These are phyloP conservation scores for Ectropis crepuscularia DNA, from an alignment of 2,888 invertebrate genomes.

Conservation along the genomic window DNA sequence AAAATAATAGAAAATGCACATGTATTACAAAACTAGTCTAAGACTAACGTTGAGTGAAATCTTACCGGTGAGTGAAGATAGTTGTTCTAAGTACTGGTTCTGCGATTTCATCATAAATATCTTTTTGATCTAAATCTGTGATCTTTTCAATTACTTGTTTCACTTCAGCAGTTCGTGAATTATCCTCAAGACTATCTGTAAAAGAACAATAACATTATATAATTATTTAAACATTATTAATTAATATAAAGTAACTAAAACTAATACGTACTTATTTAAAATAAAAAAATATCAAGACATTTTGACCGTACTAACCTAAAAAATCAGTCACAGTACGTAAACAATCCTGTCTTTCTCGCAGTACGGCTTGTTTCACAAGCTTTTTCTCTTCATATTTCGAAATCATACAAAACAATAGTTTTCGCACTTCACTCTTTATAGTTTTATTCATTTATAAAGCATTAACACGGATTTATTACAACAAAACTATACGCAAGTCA, in stretches of 20 bases:
- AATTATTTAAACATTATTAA: too few relatives aligned
- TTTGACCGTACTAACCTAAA: conserved; percentile 13
- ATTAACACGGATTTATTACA: conserved; percentile 14
- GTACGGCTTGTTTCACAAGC: conserved; percentile 15
- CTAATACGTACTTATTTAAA: too few relatives aligned
- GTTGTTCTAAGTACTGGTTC: conserved; percentile 30
- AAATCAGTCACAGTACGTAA: conserved; percentile 4
- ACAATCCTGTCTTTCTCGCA: conserved; percentile 9
- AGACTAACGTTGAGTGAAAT: conserved; percentile 8
- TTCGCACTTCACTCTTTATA: conserved; percentile 16
- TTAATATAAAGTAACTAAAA: too few relatives aligned
- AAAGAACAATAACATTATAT: not conserved
- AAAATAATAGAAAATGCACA: conserved; percentile 17
- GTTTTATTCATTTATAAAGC: conserved; percentile 18
- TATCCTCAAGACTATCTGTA: conserved; percentile 2
- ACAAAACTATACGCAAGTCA: conserved; percentile 20
- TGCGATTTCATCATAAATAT: conserved; percentile 27
- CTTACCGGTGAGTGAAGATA: conserved; percentile 31
- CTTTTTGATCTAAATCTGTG: conserved; percentile 31
- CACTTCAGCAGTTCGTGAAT: conserved; percentile 19
- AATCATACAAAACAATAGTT: conserved; percentile 19
- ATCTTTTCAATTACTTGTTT: conserved; percentile 19
- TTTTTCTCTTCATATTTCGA: conserved; percentile 18
- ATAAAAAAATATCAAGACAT: too few relatives aligned
- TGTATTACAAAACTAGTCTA: conserved; percentile 5